A percentile compares a stretch with the other conserved stretches of the same genome.
Conservation (phyloP, 2,888 invertebrate species). For the Agrenia bidenticulata region DNA sequence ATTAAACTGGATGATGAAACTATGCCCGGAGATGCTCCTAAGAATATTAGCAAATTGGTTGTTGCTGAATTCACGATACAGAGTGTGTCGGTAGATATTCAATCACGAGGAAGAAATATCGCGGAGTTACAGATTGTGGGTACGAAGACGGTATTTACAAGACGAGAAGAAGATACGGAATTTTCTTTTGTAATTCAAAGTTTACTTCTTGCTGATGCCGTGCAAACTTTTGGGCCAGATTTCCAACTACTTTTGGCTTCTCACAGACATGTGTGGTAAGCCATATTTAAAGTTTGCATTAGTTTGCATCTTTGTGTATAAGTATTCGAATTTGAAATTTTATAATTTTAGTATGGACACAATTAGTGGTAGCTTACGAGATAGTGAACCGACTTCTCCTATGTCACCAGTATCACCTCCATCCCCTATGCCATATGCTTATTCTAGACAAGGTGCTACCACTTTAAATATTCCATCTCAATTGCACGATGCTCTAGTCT, state of each 20-base stretch:
- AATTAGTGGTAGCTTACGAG: conserved; percentile 84
- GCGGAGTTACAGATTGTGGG: conserved; percentile 92
- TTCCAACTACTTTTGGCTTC: conserved; percentile 92
- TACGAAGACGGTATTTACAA: conserved; percentile 73
- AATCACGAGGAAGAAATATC: conserved; percentile 82
- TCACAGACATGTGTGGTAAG: conserved; percentile 86
- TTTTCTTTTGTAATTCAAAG: conserved; percentile 87
- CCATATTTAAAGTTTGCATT: conserved; percentile 9
- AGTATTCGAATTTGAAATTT: neutral
- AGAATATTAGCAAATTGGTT: conserved; percentile 53
- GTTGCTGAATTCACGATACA: conserved; percentile 59
- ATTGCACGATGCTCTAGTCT: conserved; percentile 49
- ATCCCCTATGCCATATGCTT: conserved; percentile 39
- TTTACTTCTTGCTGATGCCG: conserved; percentile 86
- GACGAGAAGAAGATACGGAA: conserved; percentile 72
- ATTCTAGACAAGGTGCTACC: conserved; percentile 19
- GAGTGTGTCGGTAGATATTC: conserved; percentile 62
- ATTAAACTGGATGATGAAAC: no score
- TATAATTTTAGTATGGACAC: conserved; percentile 77
- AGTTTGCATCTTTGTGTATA: neutral
- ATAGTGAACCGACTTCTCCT: conserved; percentile 89
- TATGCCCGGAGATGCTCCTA: no score
- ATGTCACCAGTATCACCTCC: conserved; percentile 73
- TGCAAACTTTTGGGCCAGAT: conserved; percentile 93
- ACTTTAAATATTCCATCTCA: conserved; percentile 39